A percentile compares a stretch with the other conserved stretches of the same genome.
Evolutionary conservation across 2,113 vertebrate genomes (phyloP).

Genomic region (Scomber scombrus): DNA sequence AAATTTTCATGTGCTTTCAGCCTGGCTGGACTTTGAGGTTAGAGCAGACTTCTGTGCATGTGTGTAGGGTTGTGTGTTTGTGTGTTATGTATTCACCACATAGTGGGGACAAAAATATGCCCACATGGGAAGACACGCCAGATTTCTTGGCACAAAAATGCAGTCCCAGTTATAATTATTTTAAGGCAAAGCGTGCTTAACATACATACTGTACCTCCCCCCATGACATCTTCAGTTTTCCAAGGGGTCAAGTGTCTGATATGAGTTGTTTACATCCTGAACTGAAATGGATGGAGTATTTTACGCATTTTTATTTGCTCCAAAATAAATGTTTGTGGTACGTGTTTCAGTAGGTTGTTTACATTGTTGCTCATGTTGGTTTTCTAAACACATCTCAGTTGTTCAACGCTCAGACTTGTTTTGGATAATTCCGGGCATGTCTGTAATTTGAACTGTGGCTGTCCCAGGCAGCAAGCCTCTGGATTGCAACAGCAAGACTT

Average conservation of each 20-base stretch:
- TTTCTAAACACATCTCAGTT: constrained; percentile 62
- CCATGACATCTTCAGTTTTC: neutral
- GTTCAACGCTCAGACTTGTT: constrained; percentile 67
- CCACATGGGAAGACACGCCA: neutral
- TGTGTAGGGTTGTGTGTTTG: neutral
- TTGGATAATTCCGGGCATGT: constrained; percentile 76
- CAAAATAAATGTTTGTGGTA: constrained; percentile 34
- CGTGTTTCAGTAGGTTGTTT: constrained; percentile 53
- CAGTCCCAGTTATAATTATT: neutral
- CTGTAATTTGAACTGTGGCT: constrained; percentile 77
- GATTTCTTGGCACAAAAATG: neutral
- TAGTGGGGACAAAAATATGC: neutral
- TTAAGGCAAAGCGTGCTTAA: neutral
- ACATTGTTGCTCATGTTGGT: constrained; percentile 63
- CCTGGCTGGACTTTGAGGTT: constrained; percentile 33
- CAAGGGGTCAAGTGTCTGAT: neutral
- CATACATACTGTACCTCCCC: neutral
- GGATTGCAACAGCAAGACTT: constrained; percentile 32
- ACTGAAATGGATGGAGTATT: constrained; percentile 26
- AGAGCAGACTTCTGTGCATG: neutral
- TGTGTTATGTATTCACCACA: neutral
- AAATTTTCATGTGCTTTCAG: constrained; percentile 62
- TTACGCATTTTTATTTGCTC: constrained; percentile 13
- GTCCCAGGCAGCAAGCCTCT: constrained; percentile 44
- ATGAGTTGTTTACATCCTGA: constrained; percentile 3